Evolutionary conservation across 2,888 invertebrate genomes (phyloP).

Genomic region (Thecophora atra): DNA sequence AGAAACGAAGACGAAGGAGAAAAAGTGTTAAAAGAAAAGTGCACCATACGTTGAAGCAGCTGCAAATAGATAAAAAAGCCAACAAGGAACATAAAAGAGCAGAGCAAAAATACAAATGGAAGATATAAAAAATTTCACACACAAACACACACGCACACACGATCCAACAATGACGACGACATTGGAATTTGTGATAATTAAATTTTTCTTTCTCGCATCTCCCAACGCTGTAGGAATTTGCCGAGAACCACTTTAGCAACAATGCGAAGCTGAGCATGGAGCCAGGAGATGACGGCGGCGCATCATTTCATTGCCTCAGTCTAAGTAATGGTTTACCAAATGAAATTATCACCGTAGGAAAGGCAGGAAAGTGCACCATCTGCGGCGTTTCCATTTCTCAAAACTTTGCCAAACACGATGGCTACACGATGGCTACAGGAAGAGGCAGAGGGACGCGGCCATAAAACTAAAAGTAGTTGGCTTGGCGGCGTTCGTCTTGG

Average conservation of each 20-base stretch:
- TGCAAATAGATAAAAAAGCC: too few relatives aligned
- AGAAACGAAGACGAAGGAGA: neutral
- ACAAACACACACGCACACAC: too few relatives aligned
- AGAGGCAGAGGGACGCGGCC: neutral
- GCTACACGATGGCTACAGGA: neutral
- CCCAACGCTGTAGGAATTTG: too few relatives aligned
- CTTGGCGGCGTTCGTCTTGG: neutral
- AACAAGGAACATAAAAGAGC: too few relatives aligned
- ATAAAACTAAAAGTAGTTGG: neutral
- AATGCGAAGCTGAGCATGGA: too few relatives aligned
- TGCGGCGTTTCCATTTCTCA: conserved; percentile 20
- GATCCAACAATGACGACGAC: neutral
- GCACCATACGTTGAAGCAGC: neutral
- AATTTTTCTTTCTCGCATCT: conserved; percentile 25
- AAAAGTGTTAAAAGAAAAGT: neutral
- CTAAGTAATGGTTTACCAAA: conserved; percentile 35
- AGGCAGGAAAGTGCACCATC: neutral
- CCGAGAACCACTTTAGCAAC: too few relatives aligned
- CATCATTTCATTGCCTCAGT: neutral
- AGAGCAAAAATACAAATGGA: conserved; percentile 3
- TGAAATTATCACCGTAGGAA: conserved; percentile 30
- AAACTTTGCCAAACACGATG: neutral
- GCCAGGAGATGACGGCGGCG: too few relatives aligned
- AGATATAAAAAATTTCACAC: neutral
- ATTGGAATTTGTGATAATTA: conserved; percentile 36